Evolutionary conservation across 35 echinoderm and acorn worm genomes (phyloP).

Genomic region (Ophiothrix spiculata): DNA sequence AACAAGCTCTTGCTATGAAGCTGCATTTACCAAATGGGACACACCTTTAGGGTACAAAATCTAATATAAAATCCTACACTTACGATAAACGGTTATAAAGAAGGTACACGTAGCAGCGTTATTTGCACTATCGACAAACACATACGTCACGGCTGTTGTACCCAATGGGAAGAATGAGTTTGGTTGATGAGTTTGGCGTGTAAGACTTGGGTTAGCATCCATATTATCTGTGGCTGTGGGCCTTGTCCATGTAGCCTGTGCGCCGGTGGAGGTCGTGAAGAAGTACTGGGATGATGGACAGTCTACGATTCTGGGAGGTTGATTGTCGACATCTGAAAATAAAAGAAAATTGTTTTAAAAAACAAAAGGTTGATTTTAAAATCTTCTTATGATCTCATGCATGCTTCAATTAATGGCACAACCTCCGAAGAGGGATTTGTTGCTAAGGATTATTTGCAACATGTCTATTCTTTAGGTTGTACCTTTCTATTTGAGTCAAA

Average conservation of each 20-base stretch:
- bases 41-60: too few species aligned
- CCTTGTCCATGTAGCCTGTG: conserved; percentile 1
- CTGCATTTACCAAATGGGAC: too few species aligned
- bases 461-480: too few species aligned
- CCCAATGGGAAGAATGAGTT: conserved; percentile 47
- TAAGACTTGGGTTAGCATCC: neutral
- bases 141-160: conserved; percentile 53
- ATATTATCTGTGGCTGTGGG: conserved; percentile 27
- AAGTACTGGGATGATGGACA: neutral
- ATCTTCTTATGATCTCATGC: too few species aligned
- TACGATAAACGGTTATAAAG: conserved; percentile 56
- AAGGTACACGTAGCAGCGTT: conserved; percentile 54
- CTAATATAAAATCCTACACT: neutral
- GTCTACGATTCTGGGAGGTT: neutral
- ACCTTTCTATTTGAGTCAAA: too few species aligned
- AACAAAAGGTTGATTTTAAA: too few species aligned
- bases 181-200: neutral
- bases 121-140: conserved; percentile 38
- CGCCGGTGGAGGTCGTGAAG: neutral
- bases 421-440: too few species aligned
- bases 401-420: too few species aligned
- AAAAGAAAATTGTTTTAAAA: neutral
- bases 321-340: neutral
- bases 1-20: too few species aligned
- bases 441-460: too few species aligned